These are phyloP conservation scores for Clusia tigrina DNA, from an alignment of 2,888 invertebrate species.

Conservation along the genomic window DNA sequence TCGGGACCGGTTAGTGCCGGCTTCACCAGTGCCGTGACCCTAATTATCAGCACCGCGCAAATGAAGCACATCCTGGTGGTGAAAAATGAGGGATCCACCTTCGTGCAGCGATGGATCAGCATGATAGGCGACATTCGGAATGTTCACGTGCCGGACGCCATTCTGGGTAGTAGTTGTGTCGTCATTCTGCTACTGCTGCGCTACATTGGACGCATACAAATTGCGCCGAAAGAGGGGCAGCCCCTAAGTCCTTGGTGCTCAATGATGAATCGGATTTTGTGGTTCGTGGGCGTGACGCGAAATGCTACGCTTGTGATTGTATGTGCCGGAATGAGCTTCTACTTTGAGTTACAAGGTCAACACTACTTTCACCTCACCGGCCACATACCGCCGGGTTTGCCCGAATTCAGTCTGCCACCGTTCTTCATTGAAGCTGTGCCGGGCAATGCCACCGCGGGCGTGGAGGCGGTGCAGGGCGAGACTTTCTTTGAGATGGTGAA, in stretches of 20 bases:
- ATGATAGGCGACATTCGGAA: slow-evolving; percentile 73
- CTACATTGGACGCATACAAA: slow-evolving; percentile 73
- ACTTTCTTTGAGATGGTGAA: slow-evolving; percentile 76
- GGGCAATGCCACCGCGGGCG: slow-evolving; percentile 48
- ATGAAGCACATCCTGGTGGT: slow-evolving; percentile 84
- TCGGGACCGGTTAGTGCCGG: slow-evolving; percentile 89
- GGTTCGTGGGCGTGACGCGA: slow-evolving; percentile 79
- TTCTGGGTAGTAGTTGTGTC: slow-evolving; percentile 79
- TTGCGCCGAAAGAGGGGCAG: slow-evolving; percentile 68
- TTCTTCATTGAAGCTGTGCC: slow-evolving; percentile 68
- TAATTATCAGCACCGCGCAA: slow-evolving; percentile 88
- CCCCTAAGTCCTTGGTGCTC: slow-evolving; percentile 65
- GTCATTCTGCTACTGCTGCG: slow-evolving; percentile 76
- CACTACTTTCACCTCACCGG: slow-evolving; percentile 72
- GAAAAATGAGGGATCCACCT: slow-evolving; percentile 75
- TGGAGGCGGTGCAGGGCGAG: slow-evolving; percentile 43
- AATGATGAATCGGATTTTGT: slow-evolving; percentile 72
- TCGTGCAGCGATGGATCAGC: slow-evolving; percentile 80
- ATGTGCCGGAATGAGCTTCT: slow-evolving; percentile 72
- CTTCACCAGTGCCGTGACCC: slow-evolving; percentile 88
- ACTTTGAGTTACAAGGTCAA: slow-evolving; percentile 68
- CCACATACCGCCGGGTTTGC: slow-evolving; percentile 78
- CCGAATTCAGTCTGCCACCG: slow-evolving; percentile 71
- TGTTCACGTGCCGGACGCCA: slow-evolving; percentile 75
- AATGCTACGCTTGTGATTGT: slow-evolving; percentile 82